phyloP scores from a whole-genome alignment of 1,140 invertebrate species.

The Whitmania pigra region DNA sequence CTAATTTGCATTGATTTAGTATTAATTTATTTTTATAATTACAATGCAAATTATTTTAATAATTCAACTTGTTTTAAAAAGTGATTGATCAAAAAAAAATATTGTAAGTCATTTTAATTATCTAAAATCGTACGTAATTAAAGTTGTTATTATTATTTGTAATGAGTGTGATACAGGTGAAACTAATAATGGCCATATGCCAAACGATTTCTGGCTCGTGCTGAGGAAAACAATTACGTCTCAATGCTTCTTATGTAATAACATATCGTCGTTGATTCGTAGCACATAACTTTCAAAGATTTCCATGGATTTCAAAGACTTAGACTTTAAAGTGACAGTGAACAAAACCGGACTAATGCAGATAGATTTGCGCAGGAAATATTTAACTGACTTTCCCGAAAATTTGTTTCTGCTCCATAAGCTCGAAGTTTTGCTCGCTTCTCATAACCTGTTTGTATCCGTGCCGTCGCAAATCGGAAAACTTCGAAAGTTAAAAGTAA shows the following conservation, averaged over 20 bases:
- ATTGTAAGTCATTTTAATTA: neutral
- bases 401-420: neutral
- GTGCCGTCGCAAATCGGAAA: neutral
- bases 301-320: neutral
- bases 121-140: no score
- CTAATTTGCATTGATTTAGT: neutral
- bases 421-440: neutral
- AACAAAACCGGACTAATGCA: conserved; percentile 4
- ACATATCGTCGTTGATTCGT: neutral
- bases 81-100: neutral
- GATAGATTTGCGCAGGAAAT: neutral
- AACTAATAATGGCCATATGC: neutral
- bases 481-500: neutral
- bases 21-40: neutral
- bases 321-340: neutral
- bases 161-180: neutral
- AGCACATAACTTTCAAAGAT: neutral
- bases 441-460: neutral
- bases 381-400: neutral
- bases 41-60: neutral
- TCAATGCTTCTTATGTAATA: neutral
- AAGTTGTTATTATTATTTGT: neutral
- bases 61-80: neutral
- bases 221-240: neutral
- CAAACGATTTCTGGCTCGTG: neutral